Base-by-base conservation (phyloP, 2,113 vertebrate species). In the Rhineura floridana region DNA sequence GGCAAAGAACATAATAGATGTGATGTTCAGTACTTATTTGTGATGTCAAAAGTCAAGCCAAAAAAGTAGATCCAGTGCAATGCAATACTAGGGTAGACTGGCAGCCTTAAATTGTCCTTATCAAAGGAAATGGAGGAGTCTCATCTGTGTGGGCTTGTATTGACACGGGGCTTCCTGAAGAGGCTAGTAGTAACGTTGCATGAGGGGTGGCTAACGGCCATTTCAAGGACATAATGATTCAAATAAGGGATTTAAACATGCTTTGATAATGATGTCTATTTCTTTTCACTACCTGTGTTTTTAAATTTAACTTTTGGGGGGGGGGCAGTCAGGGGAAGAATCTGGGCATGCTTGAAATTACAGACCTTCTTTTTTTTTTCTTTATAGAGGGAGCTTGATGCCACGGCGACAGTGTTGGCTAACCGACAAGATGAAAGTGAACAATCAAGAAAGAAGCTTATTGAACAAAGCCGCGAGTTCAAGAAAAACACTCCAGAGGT, bases 401-500 rank as follows among this genome's bases (percentile, higher is more conserved):
- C 98, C 96, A 99, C 98, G 92, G 99, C 98, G 96, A 99, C 98
- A 46, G 97, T 98, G 93, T 97, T 99, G 97, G 99, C 99, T 85
- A 99, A 99, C 97, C 97, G 99, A 96, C 99, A 99, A 97, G 99
- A 99, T 97, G 99, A 99, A 96, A 99, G 99, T 17, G 99, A 99
- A 93, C 98, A 99, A 97, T 99, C 98, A 80, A 97, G 99, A 95
- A 99, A 99, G 95, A 98, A 98, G 94, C 99, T 99, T 87, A 99
- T 99, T 91, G 99, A 99, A 95, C 98, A 99, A 96, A 99, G 99
- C 97, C 98, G 98, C 1, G 98, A 99, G 94, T 99, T 99, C 97
- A 99, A 99, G 98, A 99, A 99, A 95, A 99, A 98, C 98, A 99
- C 99, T 96, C 98, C 98, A 93, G 99, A 99, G 98, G 99, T 99